These are phyloP conservation scores for Luscinia megarhynchos DNA, from an alignment of 2,797 vertebrate genomes.

Conservation along the genomic window DNA sequence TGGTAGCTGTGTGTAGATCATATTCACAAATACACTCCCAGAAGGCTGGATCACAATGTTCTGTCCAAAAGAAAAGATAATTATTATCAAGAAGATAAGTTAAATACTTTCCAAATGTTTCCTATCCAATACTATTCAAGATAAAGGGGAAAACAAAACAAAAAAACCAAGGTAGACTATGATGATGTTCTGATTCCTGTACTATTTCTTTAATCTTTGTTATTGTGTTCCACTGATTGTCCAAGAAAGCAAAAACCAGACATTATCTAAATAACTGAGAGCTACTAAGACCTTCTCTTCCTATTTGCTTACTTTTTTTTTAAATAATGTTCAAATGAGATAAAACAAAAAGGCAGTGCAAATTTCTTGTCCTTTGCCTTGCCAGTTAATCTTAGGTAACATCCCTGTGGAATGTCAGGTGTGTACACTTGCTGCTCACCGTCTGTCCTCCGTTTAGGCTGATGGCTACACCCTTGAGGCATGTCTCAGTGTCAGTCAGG, in stretches of 20 bases:
- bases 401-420: not conserved
- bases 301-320: not conserved
- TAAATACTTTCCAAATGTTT: not conserved
- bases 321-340: not conserved
- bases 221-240: not conserved
- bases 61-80: constrained; percentile 61
- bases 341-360: not conserved
- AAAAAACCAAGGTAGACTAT: not conserved
- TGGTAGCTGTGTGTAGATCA: constrained; percentile 84
- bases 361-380: not conserved
- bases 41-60: constrained; percentile 81
- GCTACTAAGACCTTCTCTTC: not conserved
- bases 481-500: constrained; percentile 79
- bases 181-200: not conserved
- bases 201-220: not conserved
- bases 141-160: not conserved
- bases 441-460: constrained; percentile 66
- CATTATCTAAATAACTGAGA: not conserved
- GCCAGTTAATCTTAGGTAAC: not conserved
- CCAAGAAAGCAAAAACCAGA: not conserved
- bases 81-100: not conserved
- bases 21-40: constrained; percentile 86
- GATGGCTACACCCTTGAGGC: constrained; percentile 76
- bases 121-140: not conserved
- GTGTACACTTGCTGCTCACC: constrained; percentile 64